Evolutionary conservation across 2,888 invertebrate species (phyloP), one percentile per base, ranked within the genome.

Genomic region (Hemistola chrysoprasaria): DNA sequence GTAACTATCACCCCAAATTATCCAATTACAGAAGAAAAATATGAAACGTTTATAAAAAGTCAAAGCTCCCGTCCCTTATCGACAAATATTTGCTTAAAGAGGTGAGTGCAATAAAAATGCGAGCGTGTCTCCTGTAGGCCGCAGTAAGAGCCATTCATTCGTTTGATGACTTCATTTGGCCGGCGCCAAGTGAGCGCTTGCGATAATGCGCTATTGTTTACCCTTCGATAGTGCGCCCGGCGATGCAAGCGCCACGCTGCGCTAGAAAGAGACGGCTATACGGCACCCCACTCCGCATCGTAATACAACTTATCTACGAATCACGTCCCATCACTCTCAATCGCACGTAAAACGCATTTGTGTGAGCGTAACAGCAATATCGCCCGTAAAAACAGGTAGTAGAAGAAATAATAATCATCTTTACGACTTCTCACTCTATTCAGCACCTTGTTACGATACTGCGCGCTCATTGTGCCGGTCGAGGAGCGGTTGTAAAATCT

Each of bases 351-450:
- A 39, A 39, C 26, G 27, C 44, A 7, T 51, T 62, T 56, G 80
- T 47, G 62, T 53, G 77, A 88, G 56, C 56, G 83, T 65, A 77
- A 87, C 60, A 67, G 76, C 62, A 59, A 63, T 57, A 76, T 63
- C 65, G 68, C 76, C 82, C 87, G 84, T 86, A 89, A 88, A 88
- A 90, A 89, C 89, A 89, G 90, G 89, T 89, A 89, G 89, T 90
- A 88, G 88, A 87, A 86, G 89, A 90, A 88, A 90, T 90, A 90
- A 90, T 90, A 88, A 89, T 90, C 88, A 90, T 87, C 86, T 90
- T 90, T 90, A 90, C 79, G 87, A 88, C 87, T 89, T 90, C 89
- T 90, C 90, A 89, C 89, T 90, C 90, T 90, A 90, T 90, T 89
- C 87, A 86, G 88, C 88, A 87, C 87, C 87, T 89, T 88, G 87